These are phyloP conservation scores for Vultur gryphus DNA, from an alignment of 2,797 vertebrate genomes.

Conservation along the genomic window DNA sequence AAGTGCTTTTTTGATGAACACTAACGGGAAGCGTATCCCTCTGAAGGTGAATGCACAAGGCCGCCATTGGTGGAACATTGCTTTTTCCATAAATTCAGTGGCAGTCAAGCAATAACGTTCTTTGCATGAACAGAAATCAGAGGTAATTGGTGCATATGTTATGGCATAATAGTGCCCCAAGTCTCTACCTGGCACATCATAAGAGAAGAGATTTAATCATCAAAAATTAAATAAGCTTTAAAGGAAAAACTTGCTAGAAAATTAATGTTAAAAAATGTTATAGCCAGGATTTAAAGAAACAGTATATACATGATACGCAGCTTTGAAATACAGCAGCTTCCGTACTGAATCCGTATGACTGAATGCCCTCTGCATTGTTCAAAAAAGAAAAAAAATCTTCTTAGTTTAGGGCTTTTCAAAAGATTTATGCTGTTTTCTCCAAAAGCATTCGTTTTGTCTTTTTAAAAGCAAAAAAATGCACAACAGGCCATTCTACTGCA, in stretches of 20 bases:
- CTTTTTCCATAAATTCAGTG: slow-evolving; percentile 59
- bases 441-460: slow-evolving; percentile 18
- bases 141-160: slow-evolving; percentile 48
- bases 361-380: slow-evolving; percentile 5
- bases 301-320: background rate
- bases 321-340: slow-evolving; percentile 18
- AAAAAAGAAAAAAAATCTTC: background rate
- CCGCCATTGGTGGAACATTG: background rate
- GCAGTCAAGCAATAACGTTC: slow-evolving; percentile 31
- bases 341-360: fast-evolving
- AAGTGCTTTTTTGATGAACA: slow-evolving; percentile 51
- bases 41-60: slow-evolving; percentile 50
- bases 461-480: background rate
- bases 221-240: slow-evolving; percentile 41
- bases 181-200: slow-evolving; percentile 37
- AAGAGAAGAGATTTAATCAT: slow-evolving; percentile 50
- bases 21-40: slow-evolving; percentile 36
- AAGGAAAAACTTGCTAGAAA: slow-evolving; percentile 2
- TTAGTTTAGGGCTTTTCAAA: background rate
- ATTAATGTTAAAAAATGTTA: slow-evolving; percentile 7
- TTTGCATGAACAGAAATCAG: slow-evolving; percentile 62
- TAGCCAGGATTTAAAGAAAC: background rate
- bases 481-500: background rate
- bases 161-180: slow-evolving; percentile 6
- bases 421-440: slow-evolving; percentile 18